These are phyloP conservation scores for Hymenochirus boettgeri DNA, from an alignment of 2,113 vertebrate genomes.

Conservation along the genomic window DNA sequence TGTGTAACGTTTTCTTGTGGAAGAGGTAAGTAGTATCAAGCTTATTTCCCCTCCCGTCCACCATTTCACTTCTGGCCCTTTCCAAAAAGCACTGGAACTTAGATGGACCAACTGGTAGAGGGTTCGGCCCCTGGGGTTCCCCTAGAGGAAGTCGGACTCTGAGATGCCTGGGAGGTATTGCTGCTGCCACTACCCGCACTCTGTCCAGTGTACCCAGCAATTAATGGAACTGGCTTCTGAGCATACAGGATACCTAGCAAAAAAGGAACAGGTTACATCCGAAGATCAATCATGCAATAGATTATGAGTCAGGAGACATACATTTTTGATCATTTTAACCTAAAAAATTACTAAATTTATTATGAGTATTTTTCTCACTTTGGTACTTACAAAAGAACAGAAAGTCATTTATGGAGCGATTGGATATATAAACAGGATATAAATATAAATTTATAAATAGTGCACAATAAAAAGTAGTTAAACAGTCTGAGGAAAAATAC, in stretches of 20 bases:
- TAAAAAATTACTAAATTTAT: too few relatives aligned
- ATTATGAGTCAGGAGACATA: too few relatives aligned
- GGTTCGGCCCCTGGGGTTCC: constrained; percentile 70
- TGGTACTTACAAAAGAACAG: too few relatives aligned
- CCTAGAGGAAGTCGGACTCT: constrained; percentile 71
- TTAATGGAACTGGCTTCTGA: constrained; percentile 70
- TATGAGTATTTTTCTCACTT: too few relatives aligned
- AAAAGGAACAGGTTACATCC: not conserved
- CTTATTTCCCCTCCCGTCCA: not conserved
- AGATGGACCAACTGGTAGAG: constrained; percentile 76
- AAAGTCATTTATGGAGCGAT: too few relatives aligned
- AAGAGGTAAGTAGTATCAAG: constrained; percentile 36
- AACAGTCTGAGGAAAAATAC: too few relatives aligned
- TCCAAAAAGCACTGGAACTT: constrained; percentile 36
- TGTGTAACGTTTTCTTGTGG: constrained; percentile 37
- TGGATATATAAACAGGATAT: too few relatives aligned
- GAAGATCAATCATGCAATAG: too few relatives aligned
- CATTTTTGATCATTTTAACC: too few relatives aligned
- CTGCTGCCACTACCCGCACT: constrained; percentile 56
- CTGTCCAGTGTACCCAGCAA: constrained; percentile 62
- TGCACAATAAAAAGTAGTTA: too few relatives aligned
- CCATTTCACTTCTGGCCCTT: not conserved
- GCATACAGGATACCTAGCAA: constrained; percentile 69
- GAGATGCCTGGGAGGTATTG: constrained; percentile 66
- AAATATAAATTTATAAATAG: too few relatives aligned